Conservation (phyloP, 1,140 invertebrate species). For the Drosophila simulans region DNA sequence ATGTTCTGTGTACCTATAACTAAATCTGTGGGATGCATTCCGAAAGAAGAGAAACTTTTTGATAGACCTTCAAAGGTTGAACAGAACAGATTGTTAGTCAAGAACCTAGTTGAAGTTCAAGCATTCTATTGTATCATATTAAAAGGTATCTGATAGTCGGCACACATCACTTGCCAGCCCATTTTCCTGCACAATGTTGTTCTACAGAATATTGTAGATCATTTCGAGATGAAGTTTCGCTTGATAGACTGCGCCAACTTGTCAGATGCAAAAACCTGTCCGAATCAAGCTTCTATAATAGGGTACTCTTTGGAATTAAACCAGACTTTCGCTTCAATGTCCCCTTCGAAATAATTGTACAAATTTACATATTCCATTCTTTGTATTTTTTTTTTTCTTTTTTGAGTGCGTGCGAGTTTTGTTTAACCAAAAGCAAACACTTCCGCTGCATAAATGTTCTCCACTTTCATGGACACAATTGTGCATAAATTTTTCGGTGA, state of each 20-base stretch:
- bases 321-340: constrained; percentile 19
- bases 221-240: constrained; percentile 11
- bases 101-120: too few relatives aligned
- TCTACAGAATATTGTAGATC: not conserved
- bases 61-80: not conserved
- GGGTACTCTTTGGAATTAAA: constrained; percentile 10
- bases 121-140: too few relatives aligned
- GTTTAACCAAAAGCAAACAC: constrained; percentile 52
- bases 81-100: too few relatives aligned
- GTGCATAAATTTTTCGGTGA: constrained; percentile 21
- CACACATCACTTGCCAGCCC: too few relatives aligned
- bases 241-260: constrained; percentile 5
- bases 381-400: not conserved
- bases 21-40: constrained; percentile 48
- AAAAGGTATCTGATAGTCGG: not conserved
- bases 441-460: constrained; percentile 45
- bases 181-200: not conserved
- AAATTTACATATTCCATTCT: constrained; percentile 43
- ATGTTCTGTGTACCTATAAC: not conserved
- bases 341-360: constrained; percentile 47
- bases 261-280: constrained; percentile 5
- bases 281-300: constrained; percentile 20
- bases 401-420: constrained; percentile 1
- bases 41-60: not conserved
- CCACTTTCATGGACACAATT: constrained; percentile 18